Evolutionary conservation across 1,140 invertebrate genomes (phyloP).

Genomic region (Triops longicaudatus): DNA sequence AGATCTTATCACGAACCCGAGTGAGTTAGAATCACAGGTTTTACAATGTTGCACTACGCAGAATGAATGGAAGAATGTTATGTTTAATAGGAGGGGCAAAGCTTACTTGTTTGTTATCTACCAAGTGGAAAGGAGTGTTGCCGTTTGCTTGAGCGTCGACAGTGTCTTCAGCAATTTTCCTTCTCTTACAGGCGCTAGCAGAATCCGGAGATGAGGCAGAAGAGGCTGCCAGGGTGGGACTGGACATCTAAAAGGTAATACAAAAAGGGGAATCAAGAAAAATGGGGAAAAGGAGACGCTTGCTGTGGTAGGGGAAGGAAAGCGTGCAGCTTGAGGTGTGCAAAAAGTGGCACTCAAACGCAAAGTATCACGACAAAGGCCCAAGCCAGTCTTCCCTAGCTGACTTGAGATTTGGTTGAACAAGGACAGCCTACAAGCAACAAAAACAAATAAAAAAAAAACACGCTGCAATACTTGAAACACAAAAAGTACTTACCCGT

Average conservation of each 20-base stretch:
- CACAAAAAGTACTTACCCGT: background rate
- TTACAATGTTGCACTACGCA: background rate
- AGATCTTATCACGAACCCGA: background rate
- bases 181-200: constrained; percentile 6
- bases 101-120: constrained; percentile 7
- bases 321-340: background rate
- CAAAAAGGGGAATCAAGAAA: background rate
- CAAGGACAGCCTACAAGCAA: constrained; percentile 9
- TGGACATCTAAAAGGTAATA: constrained; percentile 12
- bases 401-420: constrained; percentile 6
- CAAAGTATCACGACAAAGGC: background rate
- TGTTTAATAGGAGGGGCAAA: background rate
- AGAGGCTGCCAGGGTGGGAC: constrained; percentile 5
- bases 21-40: background rate
- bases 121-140: background rate
- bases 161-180: constrained; percentile 1
- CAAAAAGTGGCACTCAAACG: background rate
- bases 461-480: background rate
- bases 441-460: background rate
- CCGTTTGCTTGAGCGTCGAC: background rate
- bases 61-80: background rate
- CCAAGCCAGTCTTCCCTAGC: background rate
- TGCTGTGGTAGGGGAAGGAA: background rate
- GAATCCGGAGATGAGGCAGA: constrained; percentile 9
- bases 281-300: background rate